phyloP scores from a whole-genome alignment of 2,888 invertebrate species.

The Ochropacha duplaris region DNA sequence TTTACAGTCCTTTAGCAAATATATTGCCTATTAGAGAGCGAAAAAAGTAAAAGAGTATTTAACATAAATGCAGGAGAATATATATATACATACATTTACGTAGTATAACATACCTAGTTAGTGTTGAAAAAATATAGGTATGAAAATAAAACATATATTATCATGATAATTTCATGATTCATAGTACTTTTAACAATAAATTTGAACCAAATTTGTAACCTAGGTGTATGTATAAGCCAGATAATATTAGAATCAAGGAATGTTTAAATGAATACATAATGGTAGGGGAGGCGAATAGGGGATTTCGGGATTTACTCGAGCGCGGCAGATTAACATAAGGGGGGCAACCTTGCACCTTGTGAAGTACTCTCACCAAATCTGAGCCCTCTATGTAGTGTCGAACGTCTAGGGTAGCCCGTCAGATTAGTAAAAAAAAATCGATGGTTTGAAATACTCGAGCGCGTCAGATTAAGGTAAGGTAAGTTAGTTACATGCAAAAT shows the following conservation, averaged over 20 bases:
- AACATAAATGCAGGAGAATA: conserved; percentile 11
- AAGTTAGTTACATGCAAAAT: no score
- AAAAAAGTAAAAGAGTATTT: conserved; percentile 11
- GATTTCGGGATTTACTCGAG: no score
- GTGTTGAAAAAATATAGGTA: not conserved
- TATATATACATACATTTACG: not conserved
- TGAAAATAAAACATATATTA: not conserved
- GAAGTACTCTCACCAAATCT: no score
- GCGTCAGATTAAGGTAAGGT: no score
- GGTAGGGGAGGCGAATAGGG: no score
- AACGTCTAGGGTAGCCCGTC: no score
- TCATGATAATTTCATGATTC: not conserved
- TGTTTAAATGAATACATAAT: conserved; percentile 1
- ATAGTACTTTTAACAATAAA: not conserved
- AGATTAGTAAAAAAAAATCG: no score
- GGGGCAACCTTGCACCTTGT: no score
- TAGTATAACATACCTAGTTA: not conserved
- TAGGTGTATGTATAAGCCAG: not conserved
- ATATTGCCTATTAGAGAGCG: conserved; percentile 4
- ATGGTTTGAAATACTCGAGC: no score
- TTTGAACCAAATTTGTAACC: not conserved
- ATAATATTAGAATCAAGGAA: not conserved
- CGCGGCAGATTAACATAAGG: no score
- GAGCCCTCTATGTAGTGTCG: no score
- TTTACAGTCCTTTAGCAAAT: not conserved